A percentile compares a stretch with the other conserved stretches of the same genome.
These are phyloP conservation scores for Nebria salina DNA, from an alignment of 2,888 invertebrate species.

Conservation along the genomic window DNA sequence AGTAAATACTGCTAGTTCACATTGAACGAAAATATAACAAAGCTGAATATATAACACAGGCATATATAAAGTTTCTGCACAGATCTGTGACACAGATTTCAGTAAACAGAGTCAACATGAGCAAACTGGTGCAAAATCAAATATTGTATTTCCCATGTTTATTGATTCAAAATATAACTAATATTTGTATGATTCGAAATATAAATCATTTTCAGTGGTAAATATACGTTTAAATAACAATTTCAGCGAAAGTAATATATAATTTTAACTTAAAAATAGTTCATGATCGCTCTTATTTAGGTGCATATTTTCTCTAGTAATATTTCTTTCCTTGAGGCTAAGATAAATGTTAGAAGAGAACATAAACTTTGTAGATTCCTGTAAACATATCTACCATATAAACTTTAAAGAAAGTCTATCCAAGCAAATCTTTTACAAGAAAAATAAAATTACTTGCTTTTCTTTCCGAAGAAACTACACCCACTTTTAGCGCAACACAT, in stretches of 20 bases:
- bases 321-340: not conserved
- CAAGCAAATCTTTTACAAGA: not conserved
- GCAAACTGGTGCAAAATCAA: no score
- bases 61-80: not conserved
- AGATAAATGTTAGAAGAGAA: not conserved
- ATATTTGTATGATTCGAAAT: no score
- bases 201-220: no score
- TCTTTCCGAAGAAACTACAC: not conserved
- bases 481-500: not conserved
- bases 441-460: not conserved
- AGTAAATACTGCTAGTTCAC: not conserved
- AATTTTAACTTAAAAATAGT: no score
- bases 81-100: no score
- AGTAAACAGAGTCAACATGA: no score
- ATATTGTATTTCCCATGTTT: no score
- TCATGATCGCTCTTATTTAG: no score
- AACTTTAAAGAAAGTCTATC: not conserved
- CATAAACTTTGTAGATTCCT: not conserved
- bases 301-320: not conserved
- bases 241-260: no score
- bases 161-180: no score
- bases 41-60: not conserved
- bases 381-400: not conserved
- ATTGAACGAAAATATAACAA: no score
- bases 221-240: no score